Conservation (phyloP, 2,113 vertebrate genomes). For the Entosphenus tridentatus region DNA sequence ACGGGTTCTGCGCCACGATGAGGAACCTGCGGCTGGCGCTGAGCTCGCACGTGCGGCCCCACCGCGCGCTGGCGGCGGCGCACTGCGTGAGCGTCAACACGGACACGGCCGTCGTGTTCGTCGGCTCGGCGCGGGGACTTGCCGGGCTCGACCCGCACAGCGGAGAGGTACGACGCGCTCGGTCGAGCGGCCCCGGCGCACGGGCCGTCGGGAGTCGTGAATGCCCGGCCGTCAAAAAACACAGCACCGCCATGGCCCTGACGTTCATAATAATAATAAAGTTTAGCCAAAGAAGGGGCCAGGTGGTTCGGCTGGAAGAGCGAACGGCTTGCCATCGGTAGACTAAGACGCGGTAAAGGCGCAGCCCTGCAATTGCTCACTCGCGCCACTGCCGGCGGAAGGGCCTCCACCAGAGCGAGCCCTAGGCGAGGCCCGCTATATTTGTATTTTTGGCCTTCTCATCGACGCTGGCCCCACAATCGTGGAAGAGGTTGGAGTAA, state of each 20-base stretch:
- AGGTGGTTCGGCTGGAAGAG: background rate
- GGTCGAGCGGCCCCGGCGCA: background rate
- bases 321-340: background rate
- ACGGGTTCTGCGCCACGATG: conserved; percentile 22
- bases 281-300: background rate
- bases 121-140: conserved; percentile 35
- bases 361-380: too few species aligned
- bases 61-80: conserved; percentile 26
- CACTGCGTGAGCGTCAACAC: conserved; percentile 30
- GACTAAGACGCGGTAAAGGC: too few species aligned
- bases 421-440: too few species aligned
- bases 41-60: conserved; percentile 19
- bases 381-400: too few species aligned
- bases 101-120: conserved; percentile 29
- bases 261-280: background rate
- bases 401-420: too few species aligned
- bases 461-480: too few species aligned
- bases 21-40: conserved; percentile 52
- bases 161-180: conserved; percentile 19
- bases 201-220: background rate
- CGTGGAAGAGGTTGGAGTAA: too few species aligned
- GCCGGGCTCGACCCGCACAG: conserved; percentile 29
- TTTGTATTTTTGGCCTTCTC: too few species aligned
- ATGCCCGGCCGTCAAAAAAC: background rate
- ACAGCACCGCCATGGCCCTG: background rate